Evolutionary conservation across 2,888 invertebrate genomes (phyloP), one percentile per base, ranked within the genome.

Genomic region (Erannis defoliaria): DNA sequence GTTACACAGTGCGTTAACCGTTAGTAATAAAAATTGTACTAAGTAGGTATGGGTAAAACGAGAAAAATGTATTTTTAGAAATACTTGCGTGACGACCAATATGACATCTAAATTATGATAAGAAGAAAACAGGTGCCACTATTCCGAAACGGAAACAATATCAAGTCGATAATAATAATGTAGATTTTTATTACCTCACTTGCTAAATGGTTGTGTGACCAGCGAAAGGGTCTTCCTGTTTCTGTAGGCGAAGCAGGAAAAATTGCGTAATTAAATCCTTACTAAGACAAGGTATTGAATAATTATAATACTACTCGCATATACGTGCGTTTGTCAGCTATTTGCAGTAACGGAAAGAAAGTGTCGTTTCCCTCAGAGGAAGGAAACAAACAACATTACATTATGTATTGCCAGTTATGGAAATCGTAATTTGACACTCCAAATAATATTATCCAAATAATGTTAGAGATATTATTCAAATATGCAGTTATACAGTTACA

Each of bases 261-360:
- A 48, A 42, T 60, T 55, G 37, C 43, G 33, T 19, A 60, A 69
- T 66, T 58, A 61, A 74, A 71, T 68, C 66, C 65, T 72, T 74
- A 57, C 51, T 45, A 55, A 67, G 62, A 61, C 72, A 72, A 71
- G 67, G 65, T 65, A n/a, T n/a, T n/a, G n/a, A n/a, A n/a, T n/a
- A 71, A 72, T 71, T 1, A 19, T 50, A 55, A 51, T 23, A 49
- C 48, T 35, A 19, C 2, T 16, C 9, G 29, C n/a, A 23, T 23
- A 53, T 48, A 21, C 10, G 40, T 21, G 33, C 38, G 45, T 66
- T 51, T 40, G 71, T 61, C 51, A 55, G 51, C 31, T 60, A 56
- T 33, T 46, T 35, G 46, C 42, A 64, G 56, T 66, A 61, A 66
- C 73, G 76, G 68, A 77, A 71, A 70, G 77, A 75, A 77, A 75